Conservation (phyloP, 2,113 vertebrate species). For the Euleptes europaea region DNA sequence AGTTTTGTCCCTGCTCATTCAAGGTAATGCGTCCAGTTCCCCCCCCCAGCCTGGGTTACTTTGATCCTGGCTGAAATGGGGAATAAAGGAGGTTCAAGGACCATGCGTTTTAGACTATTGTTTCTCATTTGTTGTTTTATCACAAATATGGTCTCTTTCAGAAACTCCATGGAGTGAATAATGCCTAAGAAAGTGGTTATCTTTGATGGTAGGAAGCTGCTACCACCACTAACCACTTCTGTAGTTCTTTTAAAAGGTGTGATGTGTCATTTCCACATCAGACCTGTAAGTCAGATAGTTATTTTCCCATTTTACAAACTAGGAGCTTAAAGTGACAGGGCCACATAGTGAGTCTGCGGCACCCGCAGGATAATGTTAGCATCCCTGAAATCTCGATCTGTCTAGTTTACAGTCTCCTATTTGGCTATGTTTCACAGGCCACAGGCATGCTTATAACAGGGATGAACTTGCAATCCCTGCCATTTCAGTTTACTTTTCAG, state of each 20-base stretch:
- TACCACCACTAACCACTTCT: background rate
- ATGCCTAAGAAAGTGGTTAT: background rate
- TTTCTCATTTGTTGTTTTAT: background rate
- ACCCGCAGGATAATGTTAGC: background rate
- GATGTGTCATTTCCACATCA: background rate
- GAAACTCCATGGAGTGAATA: background rate
- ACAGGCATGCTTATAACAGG: conserved; percentile 33
- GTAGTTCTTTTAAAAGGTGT: background rate
- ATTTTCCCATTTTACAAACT: background rate
- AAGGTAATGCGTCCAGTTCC: no score
- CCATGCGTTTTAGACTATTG: no score
- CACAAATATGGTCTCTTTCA: background rate
- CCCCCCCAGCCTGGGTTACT: no score
- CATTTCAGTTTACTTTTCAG: conserved; percentile 35
- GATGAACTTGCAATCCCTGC: conserved; percentile 22
- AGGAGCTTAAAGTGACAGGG: background rate
- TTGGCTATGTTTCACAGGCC: conserved; percentile 25
- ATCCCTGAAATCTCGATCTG: background rate
- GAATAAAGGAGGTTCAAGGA: no score
- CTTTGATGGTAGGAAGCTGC: background rate
- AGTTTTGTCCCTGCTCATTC: no score
- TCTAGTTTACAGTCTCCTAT: conserved; percentile 8
- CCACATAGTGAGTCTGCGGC: background rate
- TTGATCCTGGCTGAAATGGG: no score
- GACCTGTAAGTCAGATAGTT: background rate